Evolutionary conservation across 2,888 invertebrate genomes (phyloP).

Genomic region (Dolichopus griseipennis): DNA sequence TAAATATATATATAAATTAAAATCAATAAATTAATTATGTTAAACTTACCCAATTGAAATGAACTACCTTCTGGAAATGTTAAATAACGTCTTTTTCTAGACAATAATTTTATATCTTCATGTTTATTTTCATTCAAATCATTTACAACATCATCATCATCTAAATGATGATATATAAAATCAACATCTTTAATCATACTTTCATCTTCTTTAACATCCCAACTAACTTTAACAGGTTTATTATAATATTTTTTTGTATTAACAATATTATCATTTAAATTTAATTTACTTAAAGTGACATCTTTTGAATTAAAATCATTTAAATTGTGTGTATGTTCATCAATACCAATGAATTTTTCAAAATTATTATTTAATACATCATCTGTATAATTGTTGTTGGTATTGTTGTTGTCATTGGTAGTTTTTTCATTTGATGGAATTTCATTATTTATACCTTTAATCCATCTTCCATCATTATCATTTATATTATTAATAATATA

Average conservation of each 20-base stretch:
- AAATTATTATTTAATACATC: not conserved
- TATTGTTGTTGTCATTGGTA: no score
- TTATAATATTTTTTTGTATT: not conserved
- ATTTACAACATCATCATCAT: not conserved
- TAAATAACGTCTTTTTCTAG: constrained; percentile 45
- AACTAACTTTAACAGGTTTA: not conserved
- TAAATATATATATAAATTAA: no score
- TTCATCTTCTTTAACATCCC: not conserved
- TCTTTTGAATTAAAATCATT: no score
- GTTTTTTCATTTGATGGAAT: no score
- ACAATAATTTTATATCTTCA: constrained; percentile 27
- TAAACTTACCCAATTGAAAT: constrained; percentile 39
- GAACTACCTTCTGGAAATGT: constrained; percentile 47
- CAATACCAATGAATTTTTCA: not conserved
- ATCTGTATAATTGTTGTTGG: no score
- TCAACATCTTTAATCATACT: not conserved
- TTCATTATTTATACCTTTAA: no score
- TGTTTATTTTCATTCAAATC: not conserved
- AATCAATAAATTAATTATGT: no score
- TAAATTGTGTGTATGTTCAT: not conserved
- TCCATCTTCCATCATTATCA: not conserved
- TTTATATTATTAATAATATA: not conserved
- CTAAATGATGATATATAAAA: not conserved
- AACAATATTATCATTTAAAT: no score
- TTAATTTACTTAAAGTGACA: no score